These are phyloP conservation scores for Myrmophylax atrothorax DNA, from an alignment of 2,113 vertebrate genomes.

Conservation along the genomic window DNA sequence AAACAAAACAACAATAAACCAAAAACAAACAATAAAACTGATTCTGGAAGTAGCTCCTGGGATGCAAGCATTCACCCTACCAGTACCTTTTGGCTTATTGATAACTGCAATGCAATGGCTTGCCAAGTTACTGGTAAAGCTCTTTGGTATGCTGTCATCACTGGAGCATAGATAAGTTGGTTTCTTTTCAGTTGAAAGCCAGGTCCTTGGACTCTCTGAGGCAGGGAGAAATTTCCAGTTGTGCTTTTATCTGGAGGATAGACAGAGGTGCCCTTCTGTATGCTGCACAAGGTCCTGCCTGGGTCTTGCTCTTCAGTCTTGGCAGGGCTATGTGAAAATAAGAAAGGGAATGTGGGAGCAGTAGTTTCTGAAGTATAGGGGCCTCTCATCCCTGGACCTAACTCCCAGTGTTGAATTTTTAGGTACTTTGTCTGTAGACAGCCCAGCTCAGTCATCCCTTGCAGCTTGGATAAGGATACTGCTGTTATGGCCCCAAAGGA, in stretches of 20 bases:
- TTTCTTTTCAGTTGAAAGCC: not conserved
- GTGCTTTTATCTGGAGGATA: not conserved
- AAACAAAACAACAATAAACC: no score
- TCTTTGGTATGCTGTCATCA: not conserved
- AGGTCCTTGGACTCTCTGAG: not conserved
- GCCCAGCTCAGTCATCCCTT: not conserved
- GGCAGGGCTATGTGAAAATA: not conserved
- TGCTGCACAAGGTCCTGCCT: not conserved
- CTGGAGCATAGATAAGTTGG: not conserved
- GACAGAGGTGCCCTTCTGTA: not conserved
- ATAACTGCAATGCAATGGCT: not conserved
- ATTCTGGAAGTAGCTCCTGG: not conserved
- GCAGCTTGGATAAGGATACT: not conserved
- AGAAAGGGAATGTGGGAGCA: not conserved
- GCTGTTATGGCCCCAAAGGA: fast-evolving
- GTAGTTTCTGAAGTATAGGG: not conserved
- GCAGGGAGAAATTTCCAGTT: not conserved
- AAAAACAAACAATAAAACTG: not conserved
- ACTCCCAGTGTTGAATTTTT: not conserved
- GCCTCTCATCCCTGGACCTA: not conserved
- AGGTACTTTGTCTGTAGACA: not conserved
- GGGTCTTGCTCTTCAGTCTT: not conserved
- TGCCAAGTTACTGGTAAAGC: not conserved
- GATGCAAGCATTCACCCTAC: not conserved
- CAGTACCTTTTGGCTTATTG: not conserved